These are phyloP conservation scores for Drosophila helvetica DNA, from an alignment of 2,888 invertebrate species.

Conservation along the genomic window DNA sequence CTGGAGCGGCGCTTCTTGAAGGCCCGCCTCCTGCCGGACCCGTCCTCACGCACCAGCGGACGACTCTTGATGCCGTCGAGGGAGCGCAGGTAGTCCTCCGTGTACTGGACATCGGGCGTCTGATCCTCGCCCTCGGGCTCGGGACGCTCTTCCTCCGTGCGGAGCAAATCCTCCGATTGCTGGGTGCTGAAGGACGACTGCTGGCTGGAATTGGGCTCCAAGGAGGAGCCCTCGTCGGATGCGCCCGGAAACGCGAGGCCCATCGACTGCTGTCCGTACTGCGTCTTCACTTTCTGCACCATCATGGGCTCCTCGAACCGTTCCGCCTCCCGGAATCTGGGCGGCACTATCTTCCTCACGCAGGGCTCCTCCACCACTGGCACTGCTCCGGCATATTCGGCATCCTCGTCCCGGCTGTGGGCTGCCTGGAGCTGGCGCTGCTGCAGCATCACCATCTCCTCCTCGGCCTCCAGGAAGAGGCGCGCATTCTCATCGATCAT, in stretches of 20 bases:
- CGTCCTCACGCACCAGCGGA: slow-evolving; percentile 87
- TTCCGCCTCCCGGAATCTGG: slow-evolving; percentile 50
- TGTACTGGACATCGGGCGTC: slow-evolving; percentile 75
- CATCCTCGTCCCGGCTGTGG: slow-evolving; percentile 41
- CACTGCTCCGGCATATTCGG: slow-evolving; percentile 63
- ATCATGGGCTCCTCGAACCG: slow-evolving; percentile 51
- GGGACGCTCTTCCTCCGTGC: slow-evolving; percentile 86
- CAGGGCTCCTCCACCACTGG: slow-evolving; percentile 74
- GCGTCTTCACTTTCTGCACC: slow-evolving; percentile 81
- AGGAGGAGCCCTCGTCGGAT: slow-evolving; percentile 81
- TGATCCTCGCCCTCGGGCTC: slow-evolving; percentile 84
- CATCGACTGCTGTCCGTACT: slow-evolving; percentile 81
- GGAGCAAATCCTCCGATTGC: slow-evolving; percentile 82
- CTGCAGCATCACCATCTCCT: slow-evolving; percentile 81
- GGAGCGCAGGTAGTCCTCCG: slow-evolving; percentile 85
- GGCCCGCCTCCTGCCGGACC: slow-evolving; percentile 86
- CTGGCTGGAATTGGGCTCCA: slow-evolving; percentile 77
- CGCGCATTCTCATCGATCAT: slow-evolving; percentile 80
- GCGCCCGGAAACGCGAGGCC: slow-evolving; percentile 77
- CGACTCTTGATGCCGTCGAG: slow-evolving; percentile 88
- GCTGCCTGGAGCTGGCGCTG: slow-evolving; percentile 65
- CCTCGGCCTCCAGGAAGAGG: slow-evolving; percentile 80
- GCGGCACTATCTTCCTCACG: slow-evolving; percentile 62
- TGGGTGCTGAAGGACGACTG: slow-evolving; percentile 81
- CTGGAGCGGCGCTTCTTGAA: slow-evolving; percentile 87